These are phyloP conservation scores for Fistularia tabacaria DNA, from an alignment of 2,797 vertebrate species.

Conservation along the genomic window DNA sequence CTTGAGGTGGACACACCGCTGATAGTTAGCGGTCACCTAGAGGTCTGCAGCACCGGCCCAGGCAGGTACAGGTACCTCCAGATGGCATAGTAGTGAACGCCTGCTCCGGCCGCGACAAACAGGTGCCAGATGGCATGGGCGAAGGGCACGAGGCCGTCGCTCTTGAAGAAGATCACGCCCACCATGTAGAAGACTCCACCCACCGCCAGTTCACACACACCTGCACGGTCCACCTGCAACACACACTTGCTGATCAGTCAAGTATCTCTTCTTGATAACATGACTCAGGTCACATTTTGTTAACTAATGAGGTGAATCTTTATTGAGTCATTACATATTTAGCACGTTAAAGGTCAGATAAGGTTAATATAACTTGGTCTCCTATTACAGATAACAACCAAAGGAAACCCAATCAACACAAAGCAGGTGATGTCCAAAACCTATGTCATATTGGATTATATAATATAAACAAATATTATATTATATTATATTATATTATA, in stretches of 20 bases:
- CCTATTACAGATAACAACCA: no score
- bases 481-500: no score
- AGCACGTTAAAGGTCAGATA: no score
- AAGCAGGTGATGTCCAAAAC: no score
- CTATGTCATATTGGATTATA: no score
- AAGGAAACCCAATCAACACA: no score
- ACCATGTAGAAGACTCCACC: conserved; percentile 86
- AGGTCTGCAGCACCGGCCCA: conserved; percentile 62
- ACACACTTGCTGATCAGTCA: background rate
- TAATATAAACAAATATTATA: no score
- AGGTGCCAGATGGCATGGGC: conserved; percentile 97
- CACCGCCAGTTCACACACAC: conserved; percentile 83
- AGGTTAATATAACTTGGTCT: no score
- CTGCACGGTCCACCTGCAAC: conserved; percentile 83
- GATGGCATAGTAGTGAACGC: conserved; percentile 90
- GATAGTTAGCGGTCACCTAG: conserved; percentile 63
- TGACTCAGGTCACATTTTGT: no score
- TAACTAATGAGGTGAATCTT: no score
- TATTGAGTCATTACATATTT: no score
- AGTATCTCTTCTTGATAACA: no score
- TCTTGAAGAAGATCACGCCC: conserved; percentile 92
- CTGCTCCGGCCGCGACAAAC: conserved; percentile 86
- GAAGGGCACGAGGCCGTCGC: conserved; percentile 89
- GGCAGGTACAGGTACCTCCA: conserved; percentile 89
- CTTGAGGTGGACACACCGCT: background rate